Evolutionary conservation across 2,113 vertebrate species (phyloP).

Genomic region (Oncorhynchus kisutch): DNA sequence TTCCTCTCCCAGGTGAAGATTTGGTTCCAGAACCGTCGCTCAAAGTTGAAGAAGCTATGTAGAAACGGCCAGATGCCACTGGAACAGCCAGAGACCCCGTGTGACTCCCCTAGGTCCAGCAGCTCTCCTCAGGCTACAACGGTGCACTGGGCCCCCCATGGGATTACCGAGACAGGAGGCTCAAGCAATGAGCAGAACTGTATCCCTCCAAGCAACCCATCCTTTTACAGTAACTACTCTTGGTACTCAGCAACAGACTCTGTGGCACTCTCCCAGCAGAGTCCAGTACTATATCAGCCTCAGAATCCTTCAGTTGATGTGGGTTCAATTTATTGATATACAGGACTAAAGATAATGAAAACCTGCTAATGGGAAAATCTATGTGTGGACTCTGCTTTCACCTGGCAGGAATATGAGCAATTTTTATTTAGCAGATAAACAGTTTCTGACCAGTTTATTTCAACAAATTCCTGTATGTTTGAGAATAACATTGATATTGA

Average conservation of each 20-base stretch:
- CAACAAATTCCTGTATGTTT: too few relatives aligned
- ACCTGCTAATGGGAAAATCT: too few relatives aligned
- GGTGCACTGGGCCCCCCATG: conserved; percentile 79
- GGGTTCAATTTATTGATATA: too few relatives aligned
- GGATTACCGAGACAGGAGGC: not conserved
- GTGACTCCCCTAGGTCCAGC: conserved; percentile 87
- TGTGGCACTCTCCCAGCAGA: too few relatives aligned
- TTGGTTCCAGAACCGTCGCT: conserved; percentile 91
- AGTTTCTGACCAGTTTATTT: too few relatives aligned
- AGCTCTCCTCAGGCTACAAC: conserved; percentile 85
- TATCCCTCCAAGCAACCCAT: not conserved
- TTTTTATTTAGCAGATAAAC: too few relatives aligned
- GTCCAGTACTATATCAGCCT: too few relatives aligned
- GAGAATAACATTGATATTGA: too few relatives aligned
- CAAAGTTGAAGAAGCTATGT: conserved; percentile 92
- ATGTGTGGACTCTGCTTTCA: too few relatives aligned
- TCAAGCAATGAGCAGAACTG: not conserved
- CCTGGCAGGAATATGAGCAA: too few relatives aligned
- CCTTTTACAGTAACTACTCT: not conserved
- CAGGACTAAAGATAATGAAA: too few relatives aligned
- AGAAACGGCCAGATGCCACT: conserved; percentile 88
- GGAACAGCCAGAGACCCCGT: conserved; percentile 86
- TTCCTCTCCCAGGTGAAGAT: conserved; percentile 80
- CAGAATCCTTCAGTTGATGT: too few relatives aligned
- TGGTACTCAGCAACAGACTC: not conserved